Conservation (phyloP, 2,113 vertebrate species). For the Nettapus auritus region DNA sequence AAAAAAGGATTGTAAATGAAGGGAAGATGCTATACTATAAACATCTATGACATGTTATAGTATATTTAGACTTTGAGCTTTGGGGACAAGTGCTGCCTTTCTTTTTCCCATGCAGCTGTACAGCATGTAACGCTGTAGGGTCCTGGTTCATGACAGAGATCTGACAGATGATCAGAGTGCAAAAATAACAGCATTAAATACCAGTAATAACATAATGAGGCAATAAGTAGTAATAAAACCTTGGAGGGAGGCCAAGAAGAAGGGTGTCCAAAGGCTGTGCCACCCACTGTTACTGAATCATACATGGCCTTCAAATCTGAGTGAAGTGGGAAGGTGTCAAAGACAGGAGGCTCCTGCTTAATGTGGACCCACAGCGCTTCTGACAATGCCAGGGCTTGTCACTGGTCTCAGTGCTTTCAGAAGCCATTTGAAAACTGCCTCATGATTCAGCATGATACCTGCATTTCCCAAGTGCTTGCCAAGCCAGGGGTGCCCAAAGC, state of each 20-base stretch:
- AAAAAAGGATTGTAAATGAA: neutral
- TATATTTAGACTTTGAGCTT: neutral
- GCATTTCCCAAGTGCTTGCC: neutral
- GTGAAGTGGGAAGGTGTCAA: neutral
- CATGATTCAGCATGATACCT: neutral
- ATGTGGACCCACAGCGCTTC: neutral
- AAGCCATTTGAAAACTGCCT: neutral
- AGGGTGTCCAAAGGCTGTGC: neutral
- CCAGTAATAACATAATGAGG: neutral
- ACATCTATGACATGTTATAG: neutral
- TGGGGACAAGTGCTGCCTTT: neutral
- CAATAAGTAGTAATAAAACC: conserved; percentile 14
- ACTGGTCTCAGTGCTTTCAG: neutral
- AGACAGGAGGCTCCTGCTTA: neutral
- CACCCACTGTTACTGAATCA: neutral
- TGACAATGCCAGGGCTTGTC: neutral
- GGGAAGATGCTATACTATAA: neutral
- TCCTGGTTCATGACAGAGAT: neutral
- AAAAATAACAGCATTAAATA: conserved; percentile 32
- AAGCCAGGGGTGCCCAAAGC: neutral
- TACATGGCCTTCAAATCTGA: neutral
- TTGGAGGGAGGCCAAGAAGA: neutral
- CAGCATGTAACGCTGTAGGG: neutral
- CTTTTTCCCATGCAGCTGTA: neutral
- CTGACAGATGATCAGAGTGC: neutral